Conservation (phyloP, 2,797 vertebrate genomes). For the Gouania willdenowi region DNA sequence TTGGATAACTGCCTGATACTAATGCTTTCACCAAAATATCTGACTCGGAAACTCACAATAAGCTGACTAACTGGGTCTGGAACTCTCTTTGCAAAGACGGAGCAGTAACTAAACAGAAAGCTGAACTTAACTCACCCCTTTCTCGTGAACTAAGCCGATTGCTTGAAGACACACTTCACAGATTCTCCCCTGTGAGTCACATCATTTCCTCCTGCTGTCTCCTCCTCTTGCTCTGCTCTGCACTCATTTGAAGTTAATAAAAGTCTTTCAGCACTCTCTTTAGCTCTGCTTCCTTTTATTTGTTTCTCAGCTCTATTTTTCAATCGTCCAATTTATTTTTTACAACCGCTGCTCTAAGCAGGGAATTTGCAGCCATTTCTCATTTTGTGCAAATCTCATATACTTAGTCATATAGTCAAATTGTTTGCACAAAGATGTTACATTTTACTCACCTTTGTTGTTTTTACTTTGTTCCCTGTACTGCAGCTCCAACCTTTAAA, state of each 20-base stretch:
- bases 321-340: conserved; percentile 10
- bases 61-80: not conserved
- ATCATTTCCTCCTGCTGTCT: conserved; percentile 28
- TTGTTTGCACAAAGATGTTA: not conserved
- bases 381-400: not conserved
- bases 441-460: conserved; percentile 84
- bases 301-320: conserved; percentile 13
- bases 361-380: not conserved
- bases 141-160: conserved; percentile 21
- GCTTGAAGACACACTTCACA: conserved; percentile 36
- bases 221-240: conserved; percentile 27
- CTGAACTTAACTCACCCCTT: conserved; percentile 22
- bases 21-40: conserved; percentile 8
- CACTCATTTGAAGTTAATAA: conserved; percentile 30
- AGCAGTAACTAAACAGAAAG: conserved; percentile 21
- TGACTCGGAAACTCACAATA: conserved; percentile 16
- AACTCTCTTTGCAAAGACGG: conserved; percentile 5
- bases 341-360: not conserved
- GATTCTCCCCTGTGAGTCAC: conserved; percentile 41
- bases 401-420: not conserved
- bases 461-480: conserved; percentile 95
- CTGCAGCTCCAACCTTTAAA: conserved; percentile 98
- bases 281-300: conserved; percentile 12
- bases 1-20: too few species aligned
- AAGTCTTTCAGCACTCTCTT: conserved; percentile 12